Evolutionary conservation across 2,888 invertebrate genomes (phyloP).

Genomic region (Polylopha cassiicola): DNA sequence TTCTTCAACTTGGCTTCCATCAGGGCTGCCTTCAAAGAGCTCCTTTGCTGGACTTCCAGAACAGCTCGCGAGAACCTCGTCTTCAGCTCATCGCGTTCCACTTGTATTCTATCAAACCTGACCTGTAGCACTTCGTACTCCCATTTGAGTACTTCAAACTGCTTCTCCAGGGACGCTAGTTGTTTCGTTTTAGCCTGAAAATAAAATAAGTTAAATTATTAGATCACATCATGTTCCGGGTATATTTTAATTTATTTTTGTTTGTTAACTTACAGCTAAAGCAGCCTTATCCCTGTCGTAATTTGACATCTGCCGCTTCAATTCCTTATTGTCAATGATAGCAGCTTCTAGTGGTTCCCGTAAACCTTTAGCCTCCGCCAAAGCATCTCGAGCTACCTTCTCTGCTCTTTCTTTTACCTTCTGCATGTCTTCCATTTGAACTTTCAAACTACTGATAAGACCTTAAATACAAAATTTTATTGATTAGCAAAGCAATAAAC

Average conservation of each 20-base stretch:
- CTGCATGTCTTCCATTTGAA: slow-evolving; percentile 84
- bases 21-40: slow-evolving; percentile 87
- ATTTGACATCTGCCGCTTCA: slow-evolving; percentile 86
- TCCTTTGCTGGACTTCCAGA: slow-evolving; percentile 91
- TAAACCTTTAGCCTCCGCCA: slow-evolving; percentile 84
- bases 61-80: slow-evolving; percentile 87
- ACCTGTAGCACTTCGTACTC: slow-evolving; percentile 84
- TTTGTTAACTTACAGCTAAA: slow-evolving; percentile 72
- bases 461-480: slow-evolving; percentile 35
- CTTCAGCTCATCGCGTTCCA: slow-evolving; percentile 88
- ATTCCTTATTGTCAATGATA: slow-evolving; percentile 82
- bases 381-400: slow-evolving; percentile 80
- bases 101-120: slow-evolving; percentile 85
- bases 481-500: neutral
- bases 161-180: slow-evolving; percentile 63
- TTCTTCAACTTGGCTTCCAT: slow-evolving; percentile 86
- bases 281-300: slow-evolving; percentile 91
- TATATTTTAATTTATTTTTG: neutral
- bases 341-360: slow-evolving; percentile 84
- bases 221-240: neutral
- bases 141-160: slow-evolving; percentile 80
- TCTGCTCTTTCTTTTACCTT: slow-evolving; percentile 87
- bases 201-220: neutral
- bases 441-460: slow-evolving; percentile 92
- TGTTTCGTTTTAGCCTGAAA: slow-evolving; percentile 77